Conservation (phyloP, 2,888 invertebrate species). For the Conomelus anceps region DNA sequence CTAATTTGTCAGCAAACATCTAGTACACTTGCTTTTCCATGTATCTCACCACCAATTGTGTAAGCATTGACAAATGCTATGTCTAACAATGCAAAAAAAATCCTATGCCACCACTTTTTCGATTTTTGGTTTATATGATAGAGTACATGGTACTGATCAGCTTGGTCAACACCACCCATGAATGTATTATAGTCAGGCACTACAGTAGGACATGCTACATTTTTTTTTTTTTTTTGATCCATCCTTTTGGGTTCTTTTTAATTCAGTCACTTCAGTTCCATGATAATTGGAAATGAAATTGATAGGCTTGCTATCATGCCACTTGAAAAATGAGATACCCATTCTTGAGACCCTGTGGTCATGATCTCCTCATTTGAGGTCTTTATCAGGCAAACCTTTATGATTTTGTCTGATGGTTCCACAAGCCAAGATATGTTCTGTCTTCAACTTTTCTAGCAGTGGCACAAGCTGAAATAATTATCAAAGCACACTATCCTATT, state of each 20-base stretch:
- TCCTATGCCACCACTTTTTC: conserved; percentile 38
- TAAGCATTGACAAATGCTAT: conserved; percentile 33
- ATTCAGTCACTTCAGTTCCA: background rate
- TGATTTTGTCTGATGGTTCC: conserved; percentile 22
- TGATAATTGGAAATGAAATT: conserved; percentile 1
- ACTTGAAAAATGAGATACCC: conserved; percentile 18
- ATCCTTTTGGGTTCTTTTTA: conserved; percentile 31
- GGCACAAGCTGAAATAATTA: conserved; percentile 22
- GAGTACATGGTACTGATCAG: conserved; percentile 34
- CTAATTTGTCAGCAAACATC: background rate
- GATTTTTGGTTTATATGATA: conserved; percentile 35
- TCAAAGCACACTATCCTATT: conserved; percentile 18
- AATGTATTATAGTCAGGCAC: conserved; percentile 36
- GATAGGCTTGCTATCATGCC: conserved; percentile 23
- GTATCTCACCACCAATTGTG: conserved; percentile 14
- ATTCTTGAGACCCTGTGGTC: conserved; percentile 23
- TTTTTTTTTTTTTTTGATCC: conserved; percentile 31
- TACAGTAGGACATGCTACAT: conserved; percentile 32
- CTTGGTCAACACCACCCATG: conserved; percentile 37
- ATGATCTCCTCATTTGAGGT: conserved; percentile 25
- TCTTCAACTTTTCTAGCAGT: conserved; percentile 22
- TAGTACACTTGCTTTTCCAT: background rate
- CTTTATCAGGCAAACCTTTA: conserved; percentile 15
- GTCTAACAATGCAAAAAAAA: conserved; percentile 37
- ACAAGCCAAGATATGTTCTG: conserved; percentile 21